Evolutionary conservation across 1,140 invertebrate species (phyloP), one percentile per base, ranked within the genome.

Genomic region (Asbolus verrucosus): DNA sequence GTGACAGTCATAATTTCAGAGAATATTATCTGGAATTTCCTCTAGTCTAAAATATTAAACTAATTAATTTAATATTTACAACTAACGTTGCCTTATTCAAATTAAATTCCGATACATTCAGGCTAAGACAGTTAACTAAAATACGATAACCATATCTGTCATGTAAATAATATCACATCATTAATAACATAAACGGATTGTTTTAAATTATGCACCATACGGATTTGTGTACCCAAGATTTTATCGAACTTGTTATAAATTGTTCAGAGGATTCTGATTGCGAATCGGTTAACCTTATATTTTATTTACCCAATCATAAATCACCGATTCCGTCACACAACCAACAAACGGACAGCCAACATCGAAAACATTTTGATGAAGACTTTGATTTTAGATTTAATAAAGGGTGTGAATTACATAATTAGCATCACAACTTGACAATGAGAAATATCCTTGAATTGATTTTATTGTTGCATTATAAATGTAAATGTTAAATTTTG

Each of bases 241-340:
- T 54, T 54, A 54, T 54, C 46, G 11, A 54, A 54, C 46, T 54
- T 54, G 46, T 54, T 54, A 54, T 54, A 54, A 54, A 54, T 54
- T 27, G 46, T 31, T 13, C 0, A 5, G 46, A 30, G 46, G 46
- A 27, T 54, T 54, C 21, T 9, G 21, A 54, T 54, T 21, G 46
- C 21, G 46, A 27, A 54, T 54, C 46, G 18, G 43, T 18, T 36
- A 36, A 36, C 33, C 33, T 36, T 36, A 36, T 36, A 36, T 36
- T 36, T 36, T 18, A 21, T 11, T 24, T 21, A 50, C 1, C 16
- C 11, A 11, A 2, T 24, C 21, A 54, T 54, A 54, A 54, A 54
- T 54, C 46, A 54, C 46, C 21, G n/a, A 13, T 27, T 54, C 43
- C 43, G 21, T 54, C 46, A 27, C n/a, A 6, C 6, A 21, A 36